Evolutionary conservation across 1,140 invertebrate genomes (phyloP).

Genomic region (Mesaphorura yosii): DNA sequence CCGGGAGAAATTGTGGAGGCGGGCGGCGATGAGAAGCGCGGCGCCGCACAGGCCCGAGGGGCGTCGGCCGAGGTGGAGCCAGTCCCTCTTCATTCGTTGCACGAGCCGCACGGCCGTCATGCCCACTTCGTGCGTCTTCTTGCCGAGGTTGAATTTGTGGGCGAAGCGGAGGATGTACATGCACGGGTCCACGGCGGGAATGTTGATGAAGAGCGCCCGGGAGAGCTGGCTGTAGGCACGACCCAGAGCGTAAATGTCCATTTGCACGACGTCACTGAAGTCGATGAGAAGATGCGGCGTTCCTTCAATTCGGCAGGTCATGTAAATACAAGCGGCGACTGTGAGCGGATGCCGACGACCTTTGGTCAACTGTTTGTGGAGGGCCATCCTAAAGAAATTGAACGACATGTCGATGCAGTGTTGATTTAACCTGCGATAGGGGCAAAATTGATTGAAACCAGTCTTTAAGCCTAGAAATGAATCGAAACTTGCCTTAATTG

Average conservation of each 20-base stretch:
- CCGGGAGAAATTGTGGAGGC: slow-evolving; percentile 82
- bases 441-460: slow-evolving; percentile 2
- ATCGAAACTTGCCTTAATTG: slow-evolving; percentile 46
- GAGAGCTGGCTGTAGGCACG: slow-evolving; percentile 82
- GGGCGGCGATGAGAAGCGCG: slow-evolving; percentile 85
- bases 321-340: slow-evolving; percentile 93
- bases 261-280: slow-evolving; percentile 90
- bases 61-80: slow-evolving; percentile 85
- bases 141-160: slow-evolving; percentile 80
- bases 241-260: slow-evolving; percentile 91
- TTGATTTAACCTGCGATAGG: slow-evolving; percentile 55
- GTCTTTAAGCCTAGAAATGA: not conserved
- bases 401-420: slow-evolving; percentile 85
- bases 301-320: slow-evolving; percentile 86
- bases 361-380: slow-evolving; percentile 73
- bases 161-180: slow-evolving; percentile 89
- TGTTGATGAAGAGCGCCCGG: slow-evolving; percentile 77
- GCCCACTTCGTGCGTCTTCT: slow-evolving; percentile 86
- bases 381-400: slow-evolving; percentile 94
- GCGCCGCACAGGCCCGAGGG: slow-evolving; percentile 95
- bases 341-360: slow-evolving; percentile 84
- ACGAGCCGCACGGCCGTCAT: slow-evolving; percentile 87
- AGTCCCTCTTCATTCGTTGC: slow-evolving; percentile 95
- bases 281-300: slow-evolving; percentile 94
- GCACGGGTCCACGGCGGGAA: slow-evolving; percentile 83